Conservation (phyloP, 2,797 vertebrate species). For the Typhlichthys eigenmanni region DNA sequence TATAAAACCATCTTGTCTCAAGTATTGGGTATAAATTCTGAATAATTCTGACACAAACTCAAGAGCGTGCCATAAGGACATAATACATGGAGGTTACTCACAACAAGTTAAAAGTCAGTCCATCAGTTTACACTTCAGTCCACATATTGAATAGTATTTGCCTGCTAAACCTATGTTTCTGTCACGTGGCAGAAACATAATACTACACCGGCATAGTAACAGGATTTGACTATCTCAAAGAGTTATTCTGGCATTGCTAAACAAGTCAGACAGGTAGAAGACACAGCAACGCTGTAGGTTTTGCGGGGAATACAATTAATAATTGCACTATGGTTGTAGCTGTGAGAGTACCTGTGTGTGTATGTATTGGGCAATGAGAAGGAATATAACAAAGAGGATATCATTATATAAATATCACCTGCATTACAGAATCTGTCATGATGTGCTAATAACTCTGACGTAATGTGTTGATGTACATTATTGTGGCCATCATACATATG, state of each 20-base stretch:
- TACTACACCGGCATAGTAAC: constrained; percentile 1
- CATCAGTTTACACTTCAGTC: constrained; percentile 9
- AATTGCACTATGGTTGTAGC: no score
- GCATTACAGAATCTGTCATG: no score
- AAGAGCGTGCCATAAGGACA: background rate
- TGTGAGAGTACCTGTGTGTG: no score
- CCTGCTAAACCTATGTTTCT: constrained; percentile 9
- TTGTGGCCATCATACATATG: no score
- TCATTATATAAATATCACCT: no score
- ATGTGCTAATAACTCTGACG: no score
- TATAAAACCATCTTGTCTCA: no score
- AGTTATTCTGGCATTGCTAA: constrained; percentile 25
- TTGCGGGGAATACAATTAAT: background rate
- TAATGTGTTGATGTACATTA: no score
- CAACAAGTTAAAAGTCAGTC: constrained; percentile 8
- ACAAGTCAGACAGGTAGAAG: constrained; percentile 3
- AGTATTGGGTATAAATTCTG: no score
- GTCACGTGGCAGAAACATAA: background rate
- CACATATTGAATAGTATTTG: background rate
- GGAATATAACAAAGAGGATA: no score
- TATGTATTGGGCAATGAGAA: no score
- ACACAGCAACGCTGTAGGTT: background rate
- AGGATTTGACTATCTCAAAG: constrained; percentile 28
- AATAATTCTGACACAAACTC: no score
- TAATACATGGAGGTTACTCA: constrained; percentile 3